A percentile compares a stretch with the other conserved stretches of the same genome.
Evolutionary conservation across 1,140 invertebrate genomes (phyloP).

Genomic region (Paralvinella palmiformis): DNA sequence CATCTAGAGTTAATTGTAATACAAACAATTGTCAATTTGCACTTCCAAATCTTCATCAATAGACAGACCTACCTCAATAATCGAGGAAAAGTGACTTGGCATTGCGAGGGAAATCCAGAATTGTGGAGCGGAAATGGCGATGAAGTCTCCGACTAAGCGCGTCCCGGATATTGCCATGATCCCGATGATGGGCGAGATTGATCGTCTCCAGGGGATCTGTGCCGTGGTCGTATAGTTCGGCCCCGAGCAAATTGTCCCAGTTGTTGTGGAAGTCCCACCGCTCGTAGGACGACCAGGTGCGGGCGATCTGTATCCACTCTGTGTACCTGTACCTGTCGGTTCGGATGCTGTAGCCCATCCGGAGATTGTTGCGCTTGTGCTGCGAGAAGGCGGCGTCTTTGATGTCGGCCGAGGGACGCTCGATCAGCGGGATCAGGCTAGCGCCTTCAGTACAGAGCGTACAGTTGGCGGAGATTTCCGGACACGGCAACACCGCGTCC

Average conservation of each 20-base stretch:
- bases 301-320: slow-evolving; percentile 67
- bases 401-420: slow-evolving; percentile 6
- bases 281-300: no score
- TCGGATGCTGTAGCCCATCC: slow-evolving; percentile 71
- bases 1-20: no score
- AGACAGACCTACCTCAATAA: no score
- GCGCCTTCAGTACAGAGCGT: slow-evolving; percentile 64
- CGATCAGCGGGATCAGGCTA: slow-evolving; percentile 53
- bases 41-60: no score
- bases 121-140: no score
- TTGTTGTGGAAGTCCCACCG: not conserved
- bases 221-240: slow-evolving; percentile 10
- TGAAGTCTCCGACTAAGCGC: no score
- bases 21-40: no score
- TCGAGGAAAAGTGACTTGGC: slow-evolving; percentile 23
- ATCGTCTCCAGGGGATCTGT: slow-evolving; percentile 12
- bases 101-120: slow-evolving; percentile 26
- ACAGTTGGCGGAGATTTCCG: slow-evolving; percentile 40
- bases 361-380: slow-evolving; percentile 72
- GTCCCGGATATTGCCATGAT: slow-evolving; percentile 13
- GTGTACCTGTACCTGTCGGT: slow-evolving; percentile 66
- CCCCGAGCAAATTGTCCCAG: slow-evolving; percentile 39
- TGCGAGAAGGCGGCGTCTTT: slow-evolving; percentile 63
- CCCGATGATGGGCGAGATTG: slow-evolving; percentile 2
- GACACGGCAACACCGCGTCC: slow-evolving; percentile 55